Evolutionary conservation across 2,113 vertebrate species (phyloP), one percentile per base, ranked within the genome.

Genomic region (Chlorodrepanis virens): DNA sequence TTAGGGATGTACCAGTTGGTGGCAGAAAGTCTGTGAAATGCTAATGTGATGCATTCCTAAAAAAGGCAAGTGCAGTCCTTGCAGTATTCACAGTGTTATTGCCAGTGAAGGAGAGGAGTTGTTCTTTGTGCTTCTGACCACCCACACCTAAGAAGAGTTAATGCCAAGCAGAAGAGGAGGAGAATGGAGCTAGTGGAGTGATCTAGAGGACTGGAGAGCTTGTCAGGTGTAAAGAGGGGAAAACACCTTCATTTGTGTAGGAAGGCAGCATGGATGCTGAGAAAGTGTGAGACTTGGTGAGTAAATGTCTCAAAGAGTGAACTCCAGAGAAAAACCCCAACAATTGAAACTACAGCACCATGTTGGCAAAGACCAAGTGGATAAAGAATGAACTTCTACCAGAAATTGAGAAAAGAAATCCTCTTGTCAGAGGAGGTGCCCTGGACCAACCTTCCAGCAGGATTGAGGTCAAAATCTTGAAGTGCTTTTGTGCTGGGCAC

Each of bases 1-100:
- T 54, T 93, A 60, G 44, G 52, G 52, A 56, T 9, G 3, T 75
- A 75, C 64, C 60, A 37, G 33, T n/a, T 78, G 27, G 53, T 82
- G 90, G 40, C 70, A 71, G 77, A 87, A 94, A 71, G 78, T 60
- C 81, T 97, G 70, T 92, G 87, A 89, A 96, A 85, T 89, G 87
- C 44, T 94, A 44, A 93, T 68, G 72, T 47, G 47, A 83, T 74
- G 31, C 11, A 3, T 90, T 92, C 68, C n/a, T 83, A 19, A 49
- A 69, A 72, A 64, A 69, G 33, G 6, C 53, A 71, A 59, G 56
- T 67, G 33, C 56, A 70, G 44, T 44, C 52, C 69, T 63, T 91
- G 77, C 68, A 74, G 50, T 59, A 60, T 71, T 94, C 83, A 60
- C 37, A 33, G 23, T 22, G 69, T 59, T 56, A 56, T 4, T 94